phyloP scores from a whole-genome alignment of 2,113 vertebrate genomes.

The Isurus oxyrinchus region DNA sequence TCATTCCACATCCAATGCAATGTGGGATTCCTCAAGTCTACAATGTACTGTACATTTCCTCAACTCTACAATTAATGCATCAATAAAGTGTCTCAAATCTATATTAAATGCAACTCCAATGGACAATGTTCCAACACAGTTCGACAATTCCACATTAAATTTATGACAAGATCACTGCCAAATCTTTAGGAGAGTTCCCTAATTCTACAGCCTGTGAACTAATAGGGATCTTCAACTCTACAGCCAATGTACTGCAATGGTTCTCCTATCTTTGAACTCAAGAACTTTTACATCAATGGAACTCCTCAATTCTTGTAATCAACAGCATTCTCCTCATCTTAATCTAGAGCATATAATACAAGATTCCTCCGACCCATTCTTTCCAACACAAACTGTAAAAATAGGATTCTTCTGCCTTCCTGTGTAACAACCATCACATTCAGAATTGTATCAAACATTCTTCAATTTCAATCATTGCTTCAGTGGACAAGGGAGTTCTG shows the following conservation, averaged over 20 bases:
- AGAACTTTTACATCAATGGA: background rate
- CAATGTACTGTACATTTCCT: too few species aligned
- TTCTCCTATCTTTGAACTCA: background rate
- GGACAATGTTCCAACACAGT: background rate
- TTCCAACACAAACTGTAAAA: background rate
- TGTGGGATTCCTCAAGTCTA: background rate
- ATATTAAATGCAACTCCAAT: background rate
- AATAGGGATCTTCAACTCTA: background rate
- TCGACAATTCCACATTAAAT: background rate
- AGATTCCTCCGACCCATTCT: background rate
- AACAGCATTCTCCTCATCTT: background rate
- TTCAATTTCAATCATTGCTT: background rate
- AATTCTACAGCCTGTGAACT: background rate
- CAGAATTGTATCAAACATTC: background rate
- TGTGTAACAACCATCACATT: background rate
- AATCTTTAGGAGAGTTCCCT: background rate
- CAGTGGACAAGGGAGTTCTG: background rate
- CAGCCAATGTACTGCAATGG: background rate
- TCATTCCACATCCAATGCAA: background rate
- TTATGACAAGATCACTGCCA: background rate
- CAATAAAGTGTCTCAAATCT: background rate
- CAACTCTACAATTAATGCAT: background rate
- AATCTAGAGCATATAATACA: background rate
- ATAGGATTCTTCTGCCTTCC: background rate
- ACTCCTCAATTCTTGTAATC: too few species aligned